phyloP scores from a whole-genome alignment of 2,888 invertebrate genomes.

The Mylabris sibirica region DNA sequence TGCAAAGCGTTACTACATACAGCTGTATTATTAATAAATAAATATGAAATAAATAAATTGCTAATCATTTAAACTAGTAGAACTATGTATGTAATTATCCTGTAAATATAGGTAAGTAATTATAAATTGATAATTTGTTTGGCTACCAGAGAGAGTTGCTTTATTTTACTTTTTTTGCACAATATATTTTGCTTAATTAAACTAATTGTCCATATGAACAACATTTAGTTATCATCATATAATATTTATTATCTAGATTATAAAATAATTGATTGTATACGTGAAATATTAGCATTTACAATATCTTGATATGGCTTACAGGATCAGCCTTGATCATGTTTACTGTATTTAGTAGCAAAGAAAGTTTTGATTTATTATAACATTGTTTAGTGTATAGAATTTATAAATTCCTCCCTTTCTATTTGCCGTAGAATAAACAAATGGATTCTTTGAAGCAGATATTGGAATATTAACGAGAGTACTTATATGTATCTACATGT shows the following conservation, averaged over 20 bases:
- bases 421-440: not conserved
- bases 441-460: not conserved
- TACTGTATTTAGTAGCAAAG: not conserved
- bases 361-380: conserved; percentile 2
- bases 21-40: not conserved
- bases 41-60: conserved; percentile 1
- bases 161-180: not conserved
- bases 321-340: conserved; percentile 7
- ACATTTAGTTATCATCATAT: no score
- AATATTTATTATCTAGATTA: not conserved
- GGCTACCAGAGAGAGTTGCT: not conserved
- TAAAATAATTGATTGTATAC: not conserved
- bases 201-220: conserved; percentile 1
- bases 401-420: conserved; percentile 6
- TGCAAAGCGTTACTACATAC: not conserved
- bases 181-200: not conserved
- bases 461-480: conserved; percentile 2
- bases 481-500: not conserved
- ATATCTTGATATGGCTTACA: conserved; percentile 5
- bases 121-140: not conserved
- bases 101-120: not conserved
- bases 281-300: not conserved
- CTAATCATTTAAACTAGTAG: no score
- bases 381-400: not conserved
- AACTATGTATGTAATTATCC: not conserved